Evolutionary conservation across 2,888 invertebrate genomes (phyloP).

Genomic region (Agrochola lychnidis): DNA sequence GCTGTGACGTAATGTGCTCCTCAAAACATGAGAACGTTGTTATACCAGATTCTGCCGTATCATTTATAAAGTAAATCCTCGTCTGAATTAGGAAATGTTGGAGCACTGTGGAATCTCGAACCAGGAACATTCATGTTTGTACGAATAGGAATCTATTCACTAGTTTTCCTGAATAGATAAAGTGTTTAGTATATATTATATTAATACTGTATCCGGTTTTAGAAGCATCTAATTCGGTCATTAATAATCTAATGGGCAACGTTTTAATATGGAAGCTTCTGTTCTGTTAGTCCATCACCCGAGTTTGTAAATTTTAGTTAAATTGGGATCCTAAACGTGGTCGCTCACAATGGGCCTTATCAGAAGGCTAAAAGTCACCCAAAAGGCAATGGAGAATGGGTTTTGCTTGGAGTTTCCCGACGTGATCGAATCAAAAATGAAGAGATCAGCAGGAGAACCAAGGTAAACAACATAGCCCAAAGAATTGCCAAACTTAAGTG

Average conservation of each 20-base stretch:
- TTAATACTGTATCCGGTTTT: background rate
- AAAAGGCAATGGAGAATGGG: too few species aligned
- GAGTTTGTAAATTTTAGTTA: background rate
- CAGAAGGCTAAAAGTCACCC: too few species aligned
- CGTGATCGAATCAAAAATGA: too few species aligned
- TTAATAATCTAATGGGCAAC: background rate
- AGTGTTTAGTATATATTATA: background rate
- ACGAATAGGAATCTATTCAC: background rate
- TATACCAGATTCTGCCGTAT: conserved; percentile 31
- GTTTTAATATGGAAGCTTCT: background rate
- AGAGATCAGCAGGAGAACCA: too few species aligned
- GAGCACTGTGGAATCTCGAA: conserved; percentile 2
- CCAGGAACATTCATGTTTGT: background rate
- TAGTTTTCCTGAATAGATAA: background rate
- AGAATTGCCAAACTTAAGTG: too few species aligned
- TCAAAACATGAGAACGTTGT: conserved; percentile 48
- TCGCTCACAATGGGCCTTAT: too few species aligned
- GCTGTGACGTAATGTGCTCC: conserved; percentile 37
- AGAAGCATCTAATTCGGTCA: background rate
- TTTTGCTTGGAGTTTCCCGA: too few species aligned
- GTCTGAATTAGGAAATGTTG: conserved; percentile 38
- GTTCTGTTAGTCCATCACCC: background rate
- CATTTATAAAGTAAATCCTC: conserved; percentile 46
- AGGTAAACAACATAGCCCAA: too few species aligned
- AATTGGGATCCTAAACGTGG: background rate